Evolutionary conservation across 35 echinoderm and acorn worm species (phyloP).

Genomic region (Heliocidaris tuberculata): DNA sequence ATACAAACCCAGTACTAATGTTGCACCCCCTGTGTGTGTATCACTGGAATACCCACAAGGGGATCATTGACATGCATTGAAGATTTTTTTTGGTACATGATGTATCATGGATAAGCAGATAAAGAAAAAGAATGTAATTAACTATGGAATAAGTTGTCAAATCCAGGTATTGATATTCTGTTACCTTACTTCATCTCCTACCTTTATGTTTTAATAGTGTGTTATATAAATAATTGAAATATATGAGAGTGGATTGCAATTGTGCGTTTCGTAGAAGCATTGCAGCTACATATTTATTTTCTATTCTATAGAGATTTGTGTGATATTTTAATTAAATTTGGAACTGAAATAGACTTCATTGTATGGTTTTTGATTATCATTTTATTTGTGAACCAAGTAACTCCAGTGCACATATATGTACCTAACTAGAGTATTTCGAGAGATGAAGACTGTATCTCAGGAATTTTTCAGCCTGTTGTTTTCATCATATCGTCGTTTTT

Average conservation of each 20-base stretch:
- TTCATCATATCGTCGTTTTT: too few relatives aligned
- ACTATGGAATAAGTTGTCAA: background rate
- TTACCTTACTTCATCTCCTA: background rate
- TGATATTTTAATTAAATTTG: constrained; percentile 3
- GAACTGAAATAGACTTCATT: background rate
- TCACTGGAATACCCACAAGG: too few relatives aligned
- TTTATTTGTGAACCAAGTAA: background rate
- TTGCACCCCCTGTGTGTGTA: too few relatives aligned
- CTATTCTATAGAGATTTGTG: background rate
- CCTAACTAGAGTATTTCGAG: too few relatives aligned
- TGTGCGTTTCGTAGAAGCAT: background rate
- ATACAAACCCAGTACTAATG: too few relatives aligned
- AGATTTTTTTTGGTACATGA: too few relatives aligned
- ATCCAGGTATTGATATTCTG: background rate
- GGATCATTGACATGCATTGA: too few relatives aligned
- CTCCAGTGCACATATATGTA: too few relatives aligned
- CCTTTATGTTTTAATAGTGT: background rate
- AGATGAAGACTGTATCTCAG: too few relatives aligned
- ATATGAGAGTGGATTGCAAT: background rate
- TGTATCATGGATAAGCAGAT: too few relatives aligned
- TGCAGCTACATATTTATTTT: background rate
- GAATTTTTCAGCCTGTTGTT: too few relatives aligned
- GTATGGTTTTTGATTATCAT: background rate
- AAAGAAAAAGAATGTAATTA: background rate
- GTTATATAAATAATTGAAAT: background rate